phyloP scores from a whole-genome alignment of 2,888 invertebrate genomes.

The Cephonodes hylas region DNA sequence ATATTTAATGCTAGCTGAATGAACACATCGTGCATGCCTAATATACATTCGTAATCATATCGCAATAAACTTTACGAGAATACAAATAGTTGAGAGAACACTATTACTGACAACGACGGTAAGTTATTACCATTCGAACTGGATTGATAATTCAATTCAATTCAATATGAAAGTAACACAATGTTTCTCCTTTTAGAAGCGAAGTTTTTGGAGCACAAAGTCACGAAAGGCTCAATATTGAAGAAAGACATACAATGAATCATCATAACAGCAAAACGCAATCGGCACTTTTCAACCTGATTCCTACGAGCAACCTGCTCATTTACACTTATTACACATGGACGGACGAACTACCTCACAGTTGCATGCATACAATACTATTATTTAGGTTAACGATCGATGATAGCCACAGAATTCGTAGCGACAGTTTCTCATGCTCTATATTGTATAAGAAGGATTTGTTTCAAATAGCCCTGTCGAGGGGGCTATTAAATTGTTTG shows the following conservation, averaged over 20 bases:
- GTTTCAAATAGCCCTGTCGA: too few relatives aligned
- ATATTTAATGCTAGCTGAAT: not conserved
- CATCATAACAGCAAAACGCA: constrained; percentile 34
- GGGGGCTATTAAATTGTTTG: too few relatives aligned
- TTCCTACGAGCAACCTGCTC: constrained; percentile 34
- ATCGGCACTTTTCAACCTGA: constrained; percentile 49
- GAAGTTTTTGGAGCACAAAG: constrained; percentile 68
- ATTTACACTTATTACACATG: constrained; percentile 34
- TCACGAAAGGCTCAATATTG: constrained; percentile 63
- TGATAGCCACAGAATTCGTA: not conserved
- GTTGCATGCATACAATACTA: not conserved
- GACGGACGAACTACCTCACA: not conserved
- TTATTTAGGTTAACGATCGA: not conserved
- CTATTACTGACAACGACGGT: too few relatives aligned
- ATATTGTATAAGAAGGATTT: too few relatives aligned
- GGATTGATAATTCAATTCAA: too few relatives aligned
- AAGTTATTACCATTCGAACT: too few relatives aligned
- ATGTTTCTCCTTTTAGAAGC: constrained; percentile 17
- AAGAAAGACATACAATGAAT: constrained; percentile 44
- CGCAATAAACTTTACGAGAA: too few relatives aligned
- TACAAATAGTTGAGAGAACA: too few relatives aligned
- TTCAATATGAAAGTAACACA: not conserved
- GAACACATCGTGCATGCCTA: too few relatives aligned
- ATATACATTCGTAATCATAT: too few relatives aligned
- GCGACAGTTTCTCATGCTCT: too few relatives aligned